phyloP scores from a whole-genome alignment of 2,797 vertebrate genomes.

The Falco cherrug region DNA sequence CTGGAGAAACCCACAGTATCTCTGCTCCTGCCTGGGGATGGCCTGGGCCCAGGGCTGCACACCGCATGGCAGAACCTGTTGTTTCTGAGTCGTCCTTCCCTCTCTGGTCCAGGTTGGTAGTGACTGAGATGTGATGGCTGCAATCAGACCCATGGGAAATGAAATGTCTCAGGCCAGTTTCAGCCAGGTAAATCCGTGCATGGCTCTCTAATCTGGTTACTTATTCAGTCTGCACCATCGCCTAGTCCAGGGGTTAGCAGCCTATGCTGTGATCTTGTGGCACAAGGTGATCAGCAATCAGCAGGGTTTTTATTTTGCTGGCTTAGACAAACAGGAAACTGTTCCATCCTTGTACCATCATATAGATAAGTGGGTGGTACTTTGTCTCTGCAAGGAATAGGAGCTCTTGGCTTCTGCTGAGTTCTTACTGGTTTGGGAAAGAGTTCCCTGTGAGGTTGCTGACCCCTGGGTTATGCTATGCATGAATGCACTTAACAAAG shows the following conservation, averaged over 20 bases:
- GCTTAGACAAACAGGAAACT: background rate
- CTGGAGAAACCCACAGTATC: background rate
- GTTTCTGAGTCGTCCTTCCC: slow-evolving; percentile 60
- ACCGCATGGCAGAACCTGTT: background rate
- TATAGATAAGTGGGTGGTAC: background rate
- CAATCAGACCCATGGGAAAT: slow-evolving; percentile 56
- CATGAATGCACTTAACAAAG: background rate
- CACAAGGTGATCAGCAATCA: background rate
- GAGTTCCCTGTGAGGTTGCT: background rate
- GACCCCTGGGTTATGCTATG: slow-evolving; percentile 47
- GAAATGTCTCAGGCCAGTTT: slow-evolving; percentile 63
- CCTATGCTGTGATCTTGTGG: background rate
- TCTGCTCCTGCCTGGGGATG: background rate
- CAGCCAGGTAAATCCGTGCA: slow-evolving; percentile 50
- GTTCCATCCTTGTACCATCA: background rate
- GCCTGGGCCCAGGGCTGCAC: background rate
- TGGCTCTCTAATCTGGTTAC: slow-evolving; percentile 58
- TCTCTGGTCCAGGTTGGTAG: slow-evolving; percentile 59
- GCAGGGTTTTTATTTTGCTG: background rate
- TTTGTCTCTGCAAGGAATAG: background rate
- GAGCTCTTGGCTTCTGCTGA: background rate
- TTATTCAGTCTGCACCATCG: background rate
- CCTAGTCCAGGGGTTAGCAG: slow-evolving; percentile 39
- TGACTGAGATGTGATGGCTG: slow-evolving; percentile 58
- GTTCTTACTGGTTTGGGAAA: background rate